Conservation (phyloP, 2,888 invertebrate genomes). For the Melinaea menophilus region DNA sequence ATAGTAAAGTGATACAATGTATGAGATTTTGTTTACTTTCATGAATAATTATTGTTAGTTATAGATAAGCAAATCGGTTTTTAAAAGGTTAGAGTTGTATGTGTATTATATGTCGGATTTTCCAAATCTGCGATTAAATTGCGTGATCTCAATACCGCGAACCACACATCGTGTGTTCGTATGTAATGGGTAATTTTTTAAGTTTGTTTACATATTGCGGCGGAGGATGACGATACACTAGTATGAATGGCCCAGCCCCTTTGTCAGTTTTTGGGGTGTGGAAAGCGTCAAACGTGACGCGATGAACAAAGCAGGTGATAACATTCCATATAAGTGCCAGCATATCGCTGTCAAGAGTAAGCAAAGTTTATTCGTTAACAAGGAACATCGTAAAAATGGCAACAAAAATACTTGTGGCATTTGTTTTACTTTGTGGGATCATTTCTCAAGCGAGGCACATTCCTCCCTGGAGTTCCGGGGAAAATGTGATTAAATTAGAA, state of each 20-base stretch:
- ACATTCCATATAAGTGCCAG: conserved; percentile 40
- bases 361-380: conserved; percentile 26
- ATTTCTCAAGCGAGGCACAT: conserved; percentile 45
- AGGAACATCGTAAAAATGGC: conserved; percentile 26
- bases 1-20: too few species aligned
- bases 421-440: conserved; percentile 34
- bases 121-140: not conserved
- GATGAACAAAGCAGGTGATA: conserved; percentile 39
- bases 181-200: not conserved
- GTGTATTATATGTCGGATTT: conserved; percentile 4
- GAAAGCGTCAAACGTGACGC: conserved; percentile 23
- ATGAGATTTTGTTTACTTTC: too few species aligned
- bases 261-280: conserved; percentile 35
- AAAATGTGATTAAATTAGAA: conserved; percentile 21
- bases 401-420: conserved; percentile 32
- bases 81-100: not conserved
- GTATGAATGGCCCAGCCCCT: conserved; percentile 21
- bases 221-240: conserved; percentile 12
- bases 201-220: conserved; percentile 19
- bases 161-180: not conserved
- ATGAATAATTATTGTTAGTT: too few species aligned
- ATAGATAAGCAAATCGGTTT: too few species aligned
- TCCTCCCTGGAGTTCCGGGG: conserved; percentile 37
- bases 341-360: conserved; percentile 37
- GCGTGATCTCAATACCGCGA: not conserved